phyloP scores from a whole-genome alignment of 2,113 vertebrate species.

The Alligator sinensis region DNA sequence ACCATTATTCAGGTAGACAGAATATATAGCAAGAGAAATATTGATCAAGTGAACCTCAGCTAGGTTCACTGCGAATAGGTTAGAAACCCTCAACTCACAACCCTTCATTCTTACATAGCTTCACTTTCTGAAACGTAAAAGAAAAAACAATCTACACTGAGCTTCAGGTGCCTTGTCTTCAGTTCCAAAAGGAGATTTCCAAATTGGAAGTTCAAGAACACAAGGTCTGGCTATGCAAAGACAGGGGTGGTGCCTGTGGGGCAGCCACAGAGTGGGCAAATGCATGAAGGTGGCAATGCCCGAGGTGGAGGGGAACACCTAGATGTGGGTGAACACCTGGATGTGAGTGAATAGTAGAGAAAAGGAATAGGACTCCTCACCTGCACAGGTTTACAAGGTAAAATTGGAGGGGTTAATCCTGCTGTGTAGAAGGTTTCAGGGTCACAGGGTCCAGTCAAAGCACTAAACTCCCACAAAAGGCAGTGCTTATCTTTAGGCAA shows the following conservation, averaged over 20 bases:
- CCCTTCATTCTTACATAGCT: background rate
- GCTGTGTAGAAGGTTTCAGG: slow-evolving; percentile 78
- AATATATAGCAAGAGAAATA: background rate
- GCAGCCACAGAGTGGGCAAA: fast-evolving
- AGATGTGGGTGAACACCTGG: background rate
- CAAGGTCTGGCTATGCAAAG: background rate
- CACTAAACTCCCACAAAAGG: slow-evolving; percentile 88
- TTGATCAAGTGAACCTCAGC: background rate
- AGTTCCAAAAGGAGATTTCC: background rate
- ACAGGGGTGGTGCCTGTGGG: background rate
- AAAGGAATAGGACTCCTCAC: slow-evolving; percentile 67
- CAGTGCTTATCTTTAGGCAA: slow-evolving; percentile 23
- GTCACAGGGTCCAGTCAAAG: slow-evolving; percentile 69
- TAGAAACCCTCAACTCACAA: background rate
- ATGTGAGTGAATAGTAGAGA: background rate
- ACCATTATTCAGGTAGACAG: background rate
- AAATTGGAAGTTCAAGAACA: background rate
- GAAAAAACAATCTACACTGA: background rate
- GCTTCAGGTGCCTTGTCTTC: background rate
- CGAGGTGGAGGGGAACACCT: background rate
- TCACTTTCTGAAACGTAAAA: background rate
- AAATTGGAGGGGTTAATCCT: slow-evolving; percentile 80
- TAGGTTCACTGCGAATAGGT: background rate
- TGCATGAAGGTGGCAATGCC: background rate
- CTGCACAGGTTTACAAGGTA: slow-evolving; percentile 62